Percentiles rank a stretch among this genome's conserved stretches.
phyloP scores from a whole-genome alignment of 1,140 invertebrate species.

The Asobara japonica region DNA sequence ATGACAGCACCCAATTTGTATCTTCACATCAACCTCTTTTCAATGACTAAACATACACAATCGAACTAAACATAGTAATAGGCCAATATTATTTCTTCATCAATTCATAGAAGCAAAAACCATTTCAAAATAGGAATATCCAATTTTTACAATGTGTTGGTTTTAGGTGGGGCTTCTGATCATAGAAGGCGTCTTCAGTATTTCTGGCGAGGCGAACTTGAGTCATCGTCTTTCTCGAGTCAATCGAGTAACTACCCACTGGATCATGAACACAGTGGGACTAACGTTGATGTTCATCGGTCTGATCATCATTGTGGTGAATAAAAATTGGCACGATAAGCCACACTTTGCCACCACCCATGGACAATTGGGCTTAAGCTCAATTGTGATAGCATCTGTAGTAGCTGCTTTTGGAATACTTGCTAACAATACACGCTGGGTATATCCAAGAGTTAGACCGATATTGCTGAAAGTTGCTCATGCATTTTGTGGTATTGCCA shows the following conservation, averaged over 20 bases:
- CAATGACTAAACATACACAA: no score
- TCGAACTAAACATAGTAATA: no score
- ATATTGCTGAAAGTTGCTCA: slow-evolving; percentile 56
- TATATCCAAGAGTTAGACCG: slow-evolving; percentile 55
- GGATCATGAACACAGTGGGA: slow-evolving; percentile 53
- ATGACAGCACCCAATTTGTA: no score
- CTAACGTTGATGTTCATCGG: slow-evolving; percentile 49
- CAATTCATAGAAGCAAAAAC: no score
- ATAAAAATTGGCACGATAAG: slow-evolving; percentile 45
- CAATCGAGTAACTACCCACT: slow-evolving; percentile 54
- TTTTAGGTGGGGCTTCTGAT: slow-evolving; percentile 55
- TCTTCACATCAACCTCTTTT: no score
- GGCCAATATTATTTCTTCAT: no score
- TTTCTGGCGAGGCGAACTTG: slow-evolving; percentile 56
- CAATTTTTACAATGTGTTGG: neutral
- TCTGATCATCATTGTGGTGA: slow-evolving; percentile 54
- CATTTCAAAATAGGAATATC: neutral
- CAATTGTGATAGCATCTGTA: slow-evolving; percentile 47
- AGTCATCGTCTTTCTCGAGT: slow-evolving; percentile 43
- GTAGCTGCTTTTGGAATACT: slow-evolving; percentile 52
- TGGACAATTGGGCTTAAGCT: slow-evolving; percentile 49
- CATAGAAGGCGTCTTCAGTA: slow-evolving; percentile 53
- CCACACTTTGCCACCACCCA: slow-evolving; percentile 53
- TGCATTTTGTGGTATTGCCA: slow-evolving; percentile 51
- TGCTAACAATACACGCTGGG: slow-evolving; percentile 56